Conservation (phyloP, 2,888 invertebrate species). For the Chydorus sphaericus region DNA sequence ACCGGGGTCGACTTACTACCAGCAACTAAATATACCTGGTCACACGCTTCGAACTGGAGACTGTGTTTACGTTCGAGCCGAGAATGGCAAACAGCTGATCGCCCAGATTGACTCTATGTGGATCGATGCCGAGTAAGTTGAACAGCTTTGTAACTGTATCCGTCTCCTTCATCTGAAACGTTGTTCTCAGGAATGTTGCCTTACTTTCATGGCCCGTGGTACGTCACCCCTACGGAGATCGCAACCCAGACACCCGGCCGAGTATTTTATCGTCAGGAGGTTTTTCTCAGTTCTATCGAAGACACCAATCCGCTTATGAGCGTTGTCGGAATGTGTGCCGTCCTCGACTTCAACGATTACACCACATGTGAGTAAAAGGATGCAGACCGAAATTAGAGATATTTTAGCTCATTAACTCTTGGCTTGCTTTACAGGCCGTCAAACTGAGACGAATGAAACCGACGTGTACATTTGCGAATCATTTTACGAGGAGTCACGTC, state of each 20-base stretch:
- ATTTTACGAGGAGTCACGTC: constrained; percentile 74
- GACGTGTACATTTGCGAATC: constrained; percentile 89
- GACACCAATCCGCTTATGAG: constrained; percentile 81
- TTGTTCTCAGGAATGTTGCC: constrained; percentile 56
- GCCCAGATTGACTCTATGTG: constrained; percentile 89
- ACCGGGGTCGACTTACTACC: constrained; percentile 46
- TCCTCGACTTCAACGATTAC: constrained; percentile 79
- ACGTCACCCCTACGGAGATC: constrained; percentile 76
- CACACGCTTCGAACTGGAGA: constrained; percentile 80
- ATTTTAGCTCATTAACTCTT: no score
- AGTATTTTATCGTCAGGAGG: constrained; percentile 85
- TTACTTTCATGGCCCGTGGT: constrained; percentile 90
- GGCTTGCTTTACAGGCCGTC: constrained; percentile 64
- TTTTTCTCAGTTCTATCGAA: constrained; percentile 77
- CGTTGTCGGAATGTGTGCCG: constrained; percentile 80
- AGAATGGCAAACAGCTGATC: constrained; percentile 77
- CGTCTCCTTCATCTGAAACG: neutral
- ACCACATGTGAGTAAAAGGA: constrained; percentile 54
- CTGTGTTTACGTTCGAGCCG: constrained; percentile 85
- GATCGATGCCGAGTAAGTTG: constrained; percentile 70
- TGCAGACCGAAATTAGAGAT: no score
- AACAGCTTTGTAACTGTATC: constrained; percentile 9
- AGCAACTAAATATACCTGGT: constrained; percentile 76
- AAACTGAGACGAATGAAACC: constrained; percentile 81
- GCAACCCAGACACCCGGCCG: constrained; percentile 40